Conservation (phyloP, 37 sponge, comb jelly and placozoan species). For the Hormiphora californensis region DNA sequence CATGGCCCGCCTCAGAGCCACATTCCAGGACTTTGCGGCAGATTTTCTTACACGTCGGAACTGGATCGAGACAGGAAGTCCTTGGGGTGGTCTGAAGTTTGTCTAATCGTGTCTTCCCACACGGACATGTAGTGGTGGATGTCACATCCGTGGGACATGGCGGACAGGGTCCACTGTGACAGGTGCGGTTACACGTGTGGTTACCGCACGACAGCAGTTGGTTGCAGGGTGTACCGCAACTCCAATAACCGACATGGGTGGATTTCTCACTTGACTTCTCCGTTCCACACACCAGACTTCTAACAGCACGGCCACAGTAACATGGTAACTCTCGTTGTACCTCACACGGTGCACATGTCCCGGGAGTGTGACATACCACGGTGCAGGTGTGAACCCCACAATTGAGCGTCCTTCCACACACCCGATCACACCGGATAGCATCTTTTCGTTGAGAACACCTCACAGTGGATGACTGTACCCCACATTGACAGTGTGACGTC, state of each 20-base stretch:
- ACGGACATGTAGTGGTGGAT: conserved; percentile 70
- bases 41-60: conserved; percentile 72
- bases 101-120: conserved; percentile 67
- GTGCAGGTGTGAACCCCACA: neutral
- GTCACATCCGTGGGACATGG: conserved; percentile 68
- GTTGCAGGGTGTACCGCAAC: neutral
- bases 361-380: neutral
- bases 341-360: neutral
- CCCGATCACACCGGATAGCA: neutral
- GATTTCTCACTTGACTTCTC: neutral
- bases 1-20: conserved; percentile 52
- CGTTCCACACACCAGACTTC: neutral
- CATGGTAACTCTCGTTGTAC: neutral
- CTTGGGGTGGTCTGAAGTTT: conserved; percentile 58
- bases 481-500: neutral
- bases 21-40: conserved; percentile 68
- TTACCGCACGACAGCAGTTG: conserved; percentile 80
- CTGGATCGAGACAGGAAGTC: conserved; percentile 77
- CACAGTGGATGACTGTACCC: neutral
- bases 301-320: conserved; percentile 21
- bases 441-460: neutral
- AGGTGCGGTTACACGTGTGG: conserved; percentile 70
- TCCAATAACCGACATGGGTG: conserved; percentile 11
- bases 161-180: conserved; percentile 72
- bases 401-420: neutral